Conservation (phyloP, 2,888 invertebrate genomes). For the Agonopterix arenella region DNA sequence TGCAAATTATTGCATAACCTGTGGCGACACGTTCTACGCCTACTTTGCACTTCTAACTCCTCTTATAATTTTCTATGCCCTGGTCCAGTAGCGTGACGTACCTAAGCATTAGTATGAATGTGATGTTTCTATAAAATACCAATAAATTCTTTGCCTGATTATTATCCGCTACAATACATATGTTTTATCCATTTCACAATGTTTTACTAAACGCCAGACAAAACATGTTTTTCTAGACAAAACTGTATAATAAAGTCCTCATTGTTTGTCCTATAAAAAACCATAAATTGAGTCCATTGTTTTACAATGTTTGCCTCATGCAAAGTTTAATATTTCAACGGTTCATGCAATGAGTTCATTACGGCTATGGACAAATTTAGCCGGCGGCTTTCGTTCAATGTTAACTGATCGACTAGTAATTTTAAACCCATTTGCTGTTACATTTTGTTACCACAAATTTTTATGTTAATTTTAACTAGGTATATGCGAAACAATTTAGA, state of each 20-base stretch:
- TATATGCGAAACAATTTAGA: conserved; percentile 24
- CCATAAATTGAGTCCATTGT: conserved; percentile 6
- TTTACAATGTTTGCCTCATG: conserved; percentile 12
- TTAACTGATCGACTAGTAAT: conserved; percentile 46
- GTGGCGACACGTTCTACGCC: no score
- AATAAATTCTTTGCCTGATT: no score
- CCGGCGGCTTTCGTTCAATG: conserved; percentile 38
- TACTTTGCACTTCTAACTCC: no score
- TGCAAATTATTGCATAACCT: no score
- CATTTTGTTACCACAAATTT: conserved; percentile 14
- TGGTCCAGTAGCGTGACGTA: no score
- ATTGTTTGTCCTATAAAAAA: conserved; percentile 2
- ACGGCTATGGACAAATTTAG: conserved; percentile 37
- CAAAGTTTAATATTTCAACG: conserved; percentile 23
- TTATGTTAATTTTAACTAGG: conserved; percentile 27
- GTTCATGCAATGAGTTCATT: conserved; percentile 42
- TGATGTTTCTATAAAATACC: no score
- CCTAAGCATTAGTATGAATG: no score
- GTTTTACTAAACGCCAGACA: background rate
- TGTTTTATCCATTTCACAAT: no score
- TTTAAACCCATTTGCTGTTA: conserved; percentile 36
- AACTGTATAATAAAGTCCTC: background rate
- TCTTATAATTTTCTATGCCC: no score
- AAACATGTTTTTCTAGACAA: background rate
- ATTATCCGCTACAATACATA: no score